Evolutionary conservation across 2,113 vertebrate species (phyloP).

Genomic region (Sialia sialis): DNA sequence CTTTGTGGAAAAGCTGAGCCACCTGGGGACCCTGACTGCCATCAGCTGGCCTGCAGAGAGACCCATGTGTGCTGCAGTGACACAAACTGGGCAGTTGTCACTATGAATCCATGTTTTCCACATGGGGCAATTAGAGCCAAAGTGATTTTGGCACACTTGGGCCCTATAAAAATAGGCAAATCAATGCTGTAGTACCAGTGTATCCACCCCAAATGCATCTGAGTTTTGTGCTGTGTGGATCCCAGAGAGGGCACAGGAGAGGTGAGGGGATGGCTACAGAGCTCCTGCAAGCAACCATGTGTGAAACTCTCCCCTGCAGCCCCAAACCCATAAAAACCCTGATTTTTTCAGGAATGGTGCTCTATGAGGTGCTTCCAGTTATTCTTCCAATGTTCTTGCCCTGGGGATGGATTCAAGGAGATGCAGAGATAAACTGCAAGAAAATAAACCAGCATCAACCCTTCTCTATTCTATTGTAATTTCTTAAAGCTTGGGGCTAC

Average conservation of each 20-base stretch:
- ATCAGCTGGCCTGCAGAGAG: background rate
- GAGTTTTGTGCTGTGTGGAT: background rate
- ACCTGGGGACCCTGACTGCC: background rate
- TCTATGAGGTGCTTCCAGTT: accelerated
- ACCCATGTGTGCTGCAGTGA: accelerated
- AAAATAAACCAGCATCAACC: background rate
- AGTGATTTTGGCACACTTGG: background rate
- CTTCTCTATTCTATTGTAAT: background rate
- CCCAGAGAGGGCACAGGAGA: background rate
- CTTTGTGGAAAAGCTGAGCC: background rate
- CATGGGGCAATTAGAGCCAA: accelerated
- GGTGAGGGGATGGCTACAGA: background rate
- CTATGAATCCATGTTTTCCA: background rate
- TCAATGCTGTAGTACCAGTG: background rate
- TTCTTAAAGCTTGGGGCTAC: background rate
- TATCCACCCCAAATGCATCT: accelerated
- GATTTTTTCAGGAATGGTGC: background rate
- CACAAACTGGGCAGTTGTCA: background rate
- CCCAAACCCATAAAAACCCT: background rate
- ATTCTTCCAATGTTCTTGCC: background rate
- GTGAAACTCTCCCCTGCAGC: background rate
- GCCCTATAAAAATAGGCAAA: background rate
- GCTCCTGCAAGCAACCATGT: accelerated
- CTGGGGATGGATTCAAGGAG: background rate
- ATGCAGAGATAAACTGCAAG: background rate